A percentile compares a stretch with the other conserved stretches of the same genome.
These are phyloP conservation scores for Drosophila paucipuncta DNA, from an alignment of 2,888 invertebrate genomes.

Conservation along the genomic window DNA sequence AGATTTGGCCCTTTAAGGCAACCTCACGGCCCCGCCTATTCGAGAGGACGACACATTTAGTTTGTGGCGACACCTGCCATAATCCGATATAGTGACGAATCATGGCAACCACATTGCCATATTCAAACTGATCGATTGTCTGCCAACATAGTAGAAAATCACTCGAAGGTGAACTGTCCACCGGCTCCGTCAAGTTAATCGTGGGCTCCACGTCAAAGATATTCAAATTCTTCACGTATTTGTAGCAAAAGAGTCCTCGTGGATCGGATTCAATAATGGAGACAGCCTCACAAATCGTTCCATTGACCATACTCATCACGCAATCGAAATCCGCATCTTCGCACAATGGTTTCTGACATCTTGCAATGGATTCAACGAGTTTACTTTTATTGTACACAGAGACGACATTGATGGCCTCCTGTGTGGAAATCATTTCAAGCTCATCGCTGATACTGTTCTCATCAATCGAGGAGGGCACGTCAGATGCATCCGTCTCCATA, in stretches of 20 bases:
- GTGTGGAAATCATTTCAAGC: not conserved
- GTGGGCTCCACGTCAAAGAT: not conserved
- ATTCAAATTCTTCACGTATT: conserved; percentile 39
- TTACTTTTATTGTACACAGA: not conserved
- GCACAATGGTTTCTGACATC: conserved; percentile 53
- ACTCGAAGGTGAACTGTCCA: conserved; percentile 14
- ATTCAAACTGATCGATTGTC: conserved; percentile 65
- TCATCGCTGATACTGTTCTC: not conserved
- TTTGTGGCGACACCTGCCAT: conserved; percentile 78
- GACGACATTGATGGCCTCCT: not conserved
- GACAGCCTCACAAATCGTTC: conserved; percentile 61
- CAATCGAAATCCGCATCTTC: conserved; percentile 60
- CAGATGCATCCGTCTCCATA: not conserved
- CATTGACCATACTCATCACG: conserved; percentile 46
- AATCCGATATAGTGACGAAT: conserved; percentile 72
- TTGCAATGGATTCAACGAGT: conserved; percentile 18
- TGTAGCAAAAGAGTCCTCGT: conserved; percentile 68
- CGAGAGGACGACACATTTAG: conserved; percentile 76
- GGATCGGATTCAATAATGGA: conserved; percentile 65
- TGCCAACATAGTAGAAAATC: conserved; percentile 39
- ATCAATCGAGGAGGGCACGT: not conserved
- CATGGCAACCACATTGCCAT: conserved; percentile 54
- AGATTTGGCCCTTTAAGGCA: conserved; percentile 61
- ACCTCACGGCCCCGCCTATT: conserved; percentile 49
- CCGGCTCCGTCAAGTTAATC: not conserved